These are phyloP conservation scores for Pristionchus mayeri DNA, from an alignment of 2,888 invertebrate genomes.

Conservation along the genomic window DNA sequence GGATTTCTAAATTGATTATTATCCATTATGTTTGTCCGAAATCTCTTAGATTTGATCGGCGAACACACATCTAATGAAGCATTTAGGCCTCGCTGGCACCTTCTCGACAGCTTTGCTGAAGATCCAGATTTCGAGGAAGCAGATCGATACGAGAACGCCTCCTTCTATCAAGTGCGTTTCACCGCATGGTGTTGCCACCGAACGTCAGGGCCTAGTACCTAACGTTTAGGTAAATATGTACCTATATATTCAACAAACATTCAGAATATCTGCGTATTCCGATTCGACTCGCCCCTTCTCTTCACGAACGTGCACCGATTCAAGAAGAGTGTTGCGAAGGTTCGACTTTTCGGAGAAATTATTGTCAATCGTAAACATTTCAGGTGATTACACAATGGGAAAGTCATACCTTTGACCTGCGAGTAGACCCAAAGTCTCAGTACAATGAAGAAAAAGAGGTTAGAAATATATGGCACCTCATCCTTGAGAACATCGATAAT, in stretches of 20 bases:
- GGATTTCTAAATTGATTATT: background rate
- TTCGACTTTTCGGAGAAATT: background rate
- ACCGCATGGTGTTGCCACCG: background rate
- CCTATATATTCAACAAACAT: conserved; percentile 52
- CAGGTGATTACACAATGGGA: background rate
- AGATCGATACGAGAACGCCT: conserved; percentile 65
- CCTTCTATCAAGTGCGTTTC: conserved; percentile 55
- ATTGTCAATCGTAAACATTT: background rate
- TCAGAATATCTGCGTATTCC: conserved; percentile 78
- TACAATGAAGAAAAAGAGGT: background rate
- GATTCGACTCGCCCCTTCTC: conserved; percentile 78
- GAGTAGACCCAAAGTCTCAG: background rate
- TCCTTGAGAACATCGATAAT: background rate
- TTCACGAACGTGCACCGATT: conserved; percentile 77
- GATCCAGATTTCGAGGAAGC: conserved; percentile 68
- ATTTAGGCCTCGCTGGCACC: conserved; percentile 73
- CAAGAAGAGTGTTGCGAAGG: conserved; percentile 59
- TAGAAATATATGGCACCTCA: background rate
- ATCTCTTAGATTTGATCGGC: background rate
- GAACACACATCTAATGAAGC: background rate
- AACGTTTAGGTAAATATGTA: background rate
- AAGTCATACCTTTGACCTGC: background rate
- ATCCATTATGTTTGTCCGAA: background rate
- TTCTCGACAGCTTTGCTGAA: conserved; percentile 69
- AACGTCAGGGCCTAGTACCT: too few relatives aligned